phyloP scores from a whole-genome alignment of 35 echinoderm and acorn worm species.

The Holothuria glaberrima region DNA sequence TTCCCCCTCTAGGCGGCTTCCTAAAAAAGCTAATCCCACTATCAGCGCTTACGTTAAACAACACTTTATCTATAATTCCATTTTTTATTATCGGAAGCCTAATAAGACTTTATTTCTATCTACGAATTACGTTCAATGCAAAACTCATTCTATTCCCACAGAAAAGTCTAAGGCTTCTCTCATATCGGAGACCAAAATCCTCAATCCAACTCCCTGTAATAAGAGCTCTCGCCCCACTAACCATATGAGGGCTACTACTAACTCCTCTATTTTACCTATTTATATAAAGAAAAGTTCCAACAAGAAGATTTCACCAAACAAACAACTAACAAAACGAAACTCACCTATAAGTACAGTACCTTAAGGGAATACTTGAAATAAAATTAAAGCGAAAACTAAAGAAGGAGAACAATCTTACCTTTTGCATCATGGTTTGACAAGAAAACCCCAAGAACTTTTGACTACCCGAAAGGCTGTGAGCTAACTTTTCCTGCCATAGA shows the following conservation, averaged over 20 bases:
- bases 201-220: constrained; percentile 31
- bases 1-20: constrained; percentile 73
- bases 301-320: not conserved
- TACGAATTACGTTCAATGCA: constrained; percentile 63
- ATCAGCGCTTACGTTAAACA: not conserved
- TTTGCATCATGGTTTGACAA: constrained; percentile 78
- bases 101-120: constrained; percentile 72
- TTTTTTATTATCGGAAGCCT: constrained; percentile 57
- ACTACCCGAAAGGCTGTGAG: constrained; percentile 63
- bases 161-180: constrained; percentile 27
- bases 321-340: not conserved
- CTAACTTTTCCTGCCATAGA: constrained; percentile 39
- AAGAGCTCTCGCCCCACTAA: not conserved
- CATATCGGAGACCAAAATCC: constrained; percentile 59
- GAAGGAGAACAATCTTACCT: constrained; percentile 58
- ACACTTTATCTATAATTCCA: not conserved
- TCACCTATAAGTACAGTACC: constrained; percentile 52
- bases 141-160: constrained; percentile 57
- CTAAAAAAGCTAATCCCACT: constrained; percentile 64
- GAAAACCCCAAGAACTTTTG: not conserved
- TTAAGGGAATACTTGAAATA: constrained; percentile 78
- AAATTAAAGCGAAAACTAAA: constrained; percentile 42
- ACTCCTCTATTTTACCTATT: not conserved
- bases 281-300: constrained; percentile 55
- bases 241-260: not conserved